Evolutionary conservation across 2,888 invertebrate genomes (phyloP).

Genomic region (Leptarthrus brevirostris): DNA sequence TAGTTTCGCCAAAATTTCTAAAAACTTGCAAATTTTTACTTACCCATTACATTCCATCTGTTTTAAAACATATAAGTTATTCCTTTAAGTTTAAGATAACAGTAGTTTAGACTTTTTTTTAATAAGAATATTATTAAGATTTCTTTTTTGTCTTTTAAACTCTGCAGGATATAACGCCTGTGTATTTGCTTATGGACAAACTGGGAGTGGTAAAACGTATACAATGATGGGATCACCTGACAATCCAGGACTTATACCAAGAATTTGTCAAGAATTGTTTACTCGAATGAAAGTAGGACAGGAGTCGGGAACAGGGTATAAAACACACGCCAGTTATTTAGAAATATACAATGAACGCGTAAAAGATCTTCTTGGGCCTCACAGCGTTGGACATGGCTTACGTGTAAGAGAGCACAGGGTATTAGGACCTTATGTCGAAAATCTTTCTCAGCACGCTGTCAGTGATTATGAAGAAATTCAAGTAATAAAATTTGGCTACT

Average conservation of each 20-base stretch:
- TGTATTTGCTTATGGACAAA: constrained; percentile 92
- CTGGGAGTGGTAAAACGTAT: constrained; percentile 90
- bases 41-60: too few species aligned
- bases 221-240: constrained; percentile 90
- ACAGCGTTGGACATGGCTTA: constrained; percentile 75
- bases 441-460: constrained; percentile 85
- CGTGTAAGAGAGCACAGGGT: constrained; percentile 84
- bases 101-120: too few species aligned
- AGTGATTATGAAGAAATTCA: constrained; percentile 88
- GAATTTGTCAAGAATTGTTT: constrained; percentile 87
- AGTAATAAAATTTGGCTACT: constrained; percentile 66
- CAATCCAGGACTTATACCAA: constrained; percentile 84
- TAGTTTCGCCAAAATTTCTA: too few species aligned
- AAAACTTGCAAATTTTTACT: too few species aligned
- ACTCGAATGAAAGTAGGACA: constrained; percentile 83
- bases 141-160: too few species aligned
- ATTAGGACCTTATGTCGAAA: constrained; percentile 87
- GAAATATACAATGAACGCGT: constrained; percentile 90
- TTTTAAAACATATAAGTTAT: too few species aligned
- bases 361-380: constrained; percentile 74
- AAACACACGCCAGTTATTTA: constrained; percentile 87
- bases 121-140: too few species aligned
- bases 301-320: constrained; percentile 83
- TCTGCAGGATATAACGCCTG: constrained; percentile 86
- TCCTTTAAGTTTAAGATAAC: too few species aligned